Evolutionary conservation across 2,888 invertebrate species (phyloP).

Genomic region (Calameuta idolon): DNA sequence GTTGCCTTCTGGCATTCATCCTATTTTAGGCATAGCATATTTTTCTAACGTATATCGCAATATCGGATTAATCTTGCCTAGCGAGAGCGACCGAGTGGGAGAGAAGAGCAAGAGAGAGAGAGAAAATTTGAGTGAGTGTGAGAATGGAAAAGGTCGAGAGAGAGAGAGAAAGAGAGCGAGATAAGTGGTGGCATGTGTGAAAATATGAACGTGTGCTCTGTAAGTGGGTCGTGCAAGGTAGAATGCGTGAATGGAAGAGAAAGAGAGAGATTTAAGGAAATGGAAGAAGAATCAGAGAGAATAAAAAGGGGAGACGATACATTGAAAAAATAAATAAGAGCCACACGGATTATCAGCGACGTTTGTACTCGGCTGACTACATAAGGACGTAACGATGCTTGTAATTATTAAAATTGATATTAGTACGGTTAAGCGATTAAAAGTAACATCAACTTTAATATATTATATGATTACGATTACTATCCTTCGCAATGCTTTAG

Average conservation of each 20-base stretch:
- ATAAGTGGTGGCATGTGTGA: conserved; percentile 25
- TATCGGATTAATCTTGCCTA: conserved; percentile 62
- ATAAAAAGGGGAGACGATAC: conserved; percentile 26
- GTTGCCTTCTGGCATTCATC: conserved; percentile 66
- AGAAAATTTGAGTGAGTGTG: conserved; percentile 23
- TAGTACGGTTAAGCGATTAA: conserved; percentile 65
- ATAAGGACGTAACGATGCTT: conserved; percentile 66
- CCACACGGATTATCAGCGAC: conserved; percentile 48
- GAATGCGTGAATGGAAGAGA: conserved; percentile 17
- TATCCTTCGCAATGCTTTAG: conserved; percentile 59
- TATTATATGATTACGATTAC: conserved; percentile 58
- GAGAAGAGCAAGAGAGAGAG: conserved; percentile 8
- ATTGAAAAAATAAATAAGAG: conserved; percentile 36
- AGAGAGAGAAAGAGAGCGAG: conserved; percentile 31
- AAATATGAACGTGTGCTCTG: conserved; percentile 3
- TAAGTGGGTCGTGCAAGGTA: conserved; percentile 8
- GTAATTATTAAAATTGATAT: conserved; percentile 66
- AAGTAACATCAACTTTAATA: conserved; percentile 65
- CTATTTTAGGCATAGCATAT: conserved; percentile 67
- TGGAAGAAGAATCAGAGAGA: conserved; percentile 7
- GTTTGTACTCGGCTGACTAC: conserved; percentile 60
- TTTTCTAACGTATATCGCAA: conserved; percentile 66
- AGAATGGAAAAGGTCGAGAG: conserved; percentile 26
- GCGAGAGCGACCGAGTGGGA: conserved; percentile 41
- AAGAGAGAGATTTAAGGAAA: conserved; percentile 5